phyloP scores from a whole-genome alignment of 1,140 invertebrate species.

The Brachionus paranguensis region DNA sequence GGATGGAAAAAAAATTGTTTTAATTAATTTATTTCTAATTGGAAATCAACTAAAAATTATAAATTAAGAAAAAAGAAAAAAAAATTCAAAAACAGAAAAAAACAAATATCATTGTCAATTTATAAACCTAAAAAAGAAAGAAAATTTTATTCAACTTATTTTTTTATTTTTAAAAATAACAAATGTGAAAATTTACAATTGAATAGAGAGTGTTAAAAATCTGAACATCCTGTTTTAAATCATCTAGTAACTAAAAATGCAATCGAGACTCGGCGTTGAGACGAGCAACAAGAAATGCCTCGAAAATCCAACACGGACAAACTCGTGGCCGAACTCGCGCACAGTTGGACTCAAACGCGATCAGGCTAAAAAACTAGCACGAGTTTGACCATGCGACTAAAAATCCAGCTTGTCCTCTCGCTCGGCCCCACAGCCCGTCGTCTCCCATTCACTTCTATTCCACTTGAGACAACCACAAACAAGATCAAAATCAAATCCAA shows the following conservation, averaged over 20 bases:
- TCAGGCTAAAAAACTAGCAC: neutral
- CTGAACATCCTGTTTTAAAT: neutral
- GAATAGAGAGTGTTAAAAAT: neutral
- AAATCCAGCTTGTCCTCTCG: neutral
- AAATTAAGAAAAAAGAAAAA: neutral
- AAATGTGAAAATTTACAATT: neutral
- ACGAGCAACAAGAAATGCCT: neutral
- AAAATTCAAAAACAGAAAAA: neutral
- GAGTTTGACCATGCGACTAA: neutral
- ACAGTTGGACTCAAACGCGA: neutral
- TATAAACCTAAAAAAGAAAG: neutral
- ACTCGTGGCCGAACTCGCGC: neutral
- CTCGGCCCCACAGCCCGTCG: neutral
- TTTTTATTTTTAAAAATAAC: neutral
- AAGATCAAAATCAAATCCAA: neutral
- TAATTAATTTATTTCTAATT: slow-evolving; percentile 2
- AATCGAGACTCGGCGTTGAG: neutral
- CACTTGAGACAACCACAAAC: neutral
- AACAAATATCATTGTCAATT: neutral
- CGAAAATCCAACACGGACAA: neutral
- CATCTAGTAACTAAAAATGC: neutral
- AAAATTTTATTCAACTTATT: neutral
- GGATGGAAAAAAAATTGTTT: neutral
- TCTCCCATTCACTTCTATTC: neutral
- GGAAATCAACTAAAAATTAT: neutral